Percentiles rank a stretch among this genome's conserved stretches.
phyloP scores from a whole-genome alignment of 2,797 vertebrate genomes.

The Oreortyx pictus region DNA sequence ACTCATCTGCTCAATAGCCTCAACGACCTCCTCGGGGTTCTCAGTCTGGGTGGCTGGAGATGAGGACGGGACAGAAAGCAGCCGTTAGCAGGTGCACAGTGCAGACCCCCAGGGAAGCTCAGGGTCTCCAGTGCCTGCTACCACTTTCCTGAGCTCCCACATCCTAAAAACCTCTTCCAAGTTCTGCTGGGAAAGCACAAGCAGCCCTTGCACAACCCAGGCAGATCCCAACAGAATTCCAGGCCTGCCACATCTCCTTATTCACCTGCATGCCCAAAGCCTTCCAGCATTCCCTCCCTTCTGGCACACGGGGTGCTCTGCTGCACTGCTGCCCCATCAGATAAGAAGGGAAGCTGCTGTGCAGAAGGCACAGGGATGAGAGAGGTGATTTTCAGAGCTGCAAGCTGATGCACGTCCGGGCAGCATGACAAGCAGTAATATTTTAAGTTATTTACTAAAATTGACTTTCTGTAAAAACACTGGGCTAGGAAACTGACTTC shows the following conservation, averaged over 20 bases:
- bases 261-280: fast-evolving
- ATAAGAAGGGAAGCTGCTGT: neutral
- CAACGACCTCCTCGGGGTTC: neutral
- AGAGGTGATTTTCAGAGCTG: neutral
- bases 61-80: neutral
- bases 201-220: neutral
- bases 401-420: neutral
- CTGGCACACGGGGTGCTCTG: neutral
- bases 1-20: neutral
- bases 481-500: neutral
- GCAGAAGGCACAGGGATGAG: neutral
- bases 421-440: neutral
- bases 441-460: neutral
- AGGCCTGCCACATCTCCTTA: neutral
- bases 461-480: neutral
- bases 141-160: neutral
- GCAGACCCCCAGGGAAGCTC: fast-evolving
- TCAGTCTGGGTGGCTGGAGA: neutral
- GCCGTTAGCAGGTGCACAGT: neutral
- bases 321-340: neutral
- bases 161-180: neutral
- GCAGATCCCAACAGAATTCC: no score
- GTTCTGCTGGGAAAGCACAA: neutral
- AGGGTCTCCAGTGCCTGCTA: neutral
- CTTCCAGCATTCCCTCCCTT: neutral